Percentiles rank a stretch among this genome's conserved stretches.
phyloP scores from a whole-genome alignment of 2,113 vertebrate genomes.

The Bostrychus sinensis region DNA sequence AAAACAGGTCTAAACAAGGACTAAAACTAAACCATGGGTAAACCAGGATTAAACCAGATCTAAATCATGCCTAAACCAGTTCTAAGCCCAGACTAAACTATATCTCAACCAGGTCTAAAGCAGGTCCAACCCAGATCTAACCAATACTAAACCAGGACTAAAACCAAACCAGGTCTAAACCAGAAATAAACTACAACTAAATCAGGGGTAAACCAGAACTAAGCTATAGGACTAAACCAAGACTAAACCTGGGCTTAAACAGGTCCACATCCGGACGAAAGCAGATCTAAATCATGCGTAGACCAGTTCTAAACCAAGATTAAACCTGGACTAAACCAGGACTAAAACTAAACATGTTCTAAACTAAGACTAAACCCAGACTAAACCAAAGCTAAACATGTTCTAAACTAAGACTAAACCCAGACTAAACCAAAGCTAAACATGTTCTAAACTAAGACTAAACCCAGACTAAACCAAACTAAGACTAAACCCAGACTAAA shows the following conservation, averaged over 20 bases:
- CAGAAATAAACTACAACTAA: neutral
- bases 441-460: neutral
- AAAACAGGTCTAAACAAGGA: too few relatives aligned
- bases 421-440: neutral
- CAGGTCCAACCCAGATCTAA: neutral
- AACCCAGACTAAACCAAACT: neutral
- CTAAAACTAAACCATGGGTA: neutral
- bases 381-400: neutral
- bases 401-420: neutral
- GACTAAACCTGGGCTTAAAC: neutral
- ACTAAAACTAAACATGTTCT: too few relatives aligned
- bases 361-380: neutral
- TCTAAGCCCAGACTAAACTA: neutral
- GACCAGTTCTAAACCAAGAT: neutral
- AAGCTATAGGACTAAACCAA: neutral
- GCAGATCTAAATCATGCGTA: neutral
- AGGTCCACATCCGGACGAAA: neutral
- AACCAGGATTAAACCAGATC: neutral
- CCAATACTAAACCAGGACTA: neutral
- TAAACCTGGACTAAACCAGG: neutral
- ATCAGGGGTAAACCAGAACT: neutral
- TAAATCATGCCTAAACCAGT: neutral
- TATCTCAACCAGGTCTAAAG: neutral
- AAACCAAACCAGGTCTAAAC: neutral
- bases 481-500: neutral